These are phyloP conservation scores for Oceanites oceanicus DNA, from an alignment of 2,113 vertebrate genomes.

Conservation along the genomic window DNA sequence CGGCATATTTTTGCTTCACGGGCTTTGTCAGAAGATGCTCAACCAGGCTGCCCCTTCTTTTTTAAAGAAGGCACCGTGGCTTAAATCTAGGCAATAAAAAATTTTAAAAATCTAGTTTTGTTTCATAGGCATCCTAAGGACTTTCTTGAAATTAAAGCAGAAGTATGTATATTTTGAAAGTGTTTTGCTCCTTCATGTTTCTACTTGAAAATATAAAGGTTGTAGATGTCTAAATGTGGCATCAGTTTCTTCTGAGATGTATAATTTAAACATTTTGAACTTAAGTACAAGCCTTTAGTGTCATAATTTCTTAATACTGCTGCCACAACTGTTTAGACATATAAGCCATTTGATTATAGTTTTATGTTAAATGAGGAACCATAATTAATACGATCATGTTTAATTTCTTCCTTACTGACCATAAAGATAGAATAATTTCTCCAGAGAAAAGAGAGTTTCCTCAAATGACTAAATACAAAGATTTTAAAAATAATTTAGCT, in stretches of 20 bases:
- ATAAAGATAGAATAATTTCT: neutral
- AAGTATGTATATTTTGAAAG: neutral
- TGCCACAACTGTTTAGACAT: neutral
- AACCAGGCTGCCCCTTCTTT: neutral
- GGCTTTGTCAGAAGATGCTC: neutral
- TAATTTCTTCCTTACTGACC: constrained; percentile 5
- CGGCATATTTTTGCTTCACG: neutral
- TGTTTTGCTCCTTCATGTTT: neutral
- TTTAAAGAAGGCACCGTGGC: neutral
- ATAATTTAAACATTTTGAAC: neutral
- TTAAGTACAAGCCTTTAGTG: neutral
- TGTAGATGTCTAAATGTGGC: neutral
- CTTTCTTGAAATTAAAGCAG: neutral
- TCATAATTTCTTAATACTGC: neutral
- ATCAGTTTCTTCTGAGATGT: neutral
- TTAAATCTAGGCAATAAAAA: neutral
- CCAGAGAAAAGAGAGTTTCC: neutral
- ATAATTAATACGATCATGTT: neutral
- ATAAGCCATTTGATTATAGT: constrained; percentile 3
- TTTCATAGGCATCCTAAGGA: neutral
- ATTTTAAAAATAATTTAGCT: neutral
- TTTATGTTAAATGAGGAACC: constrained; percentile 5
- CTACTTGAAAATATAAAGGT: neutral
- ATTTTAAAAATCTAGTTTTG: neutral
- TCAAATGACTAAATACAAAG: neutral